phyloP scores from a whole-genome alignment of 1,140 invertebrate species.

The Gonatopus flavifemur region DNA sequence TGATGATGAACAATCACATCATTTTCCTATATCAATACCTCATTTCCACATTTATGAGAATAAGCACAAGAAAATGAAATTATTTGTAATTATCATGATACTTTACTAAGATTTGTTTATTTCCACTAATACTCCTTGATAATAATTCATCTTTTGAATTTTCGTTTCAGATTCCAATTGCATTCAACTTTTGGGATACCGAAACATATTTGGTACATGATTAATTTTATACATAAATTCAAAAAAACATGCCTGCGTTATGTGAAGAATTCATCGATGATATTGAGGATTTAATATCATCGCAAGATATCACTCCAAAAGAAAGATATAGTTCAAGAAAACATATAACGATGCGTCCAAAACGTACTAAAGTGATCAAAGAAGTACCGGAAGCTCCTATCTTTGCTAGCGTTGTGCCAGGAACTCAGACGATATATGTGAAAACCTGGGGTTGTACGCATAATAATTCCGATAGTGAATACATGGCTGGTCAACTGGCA shows the following conservation, averaged over 20 bases:
- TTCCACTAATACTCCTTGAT: too few species aligned
- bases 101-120: too few species aligned
- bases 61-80: too few species aligned
- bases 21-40: too few species aligned
- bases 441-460: slow-evolving; percentile 99
- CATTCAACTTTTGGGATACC: too few species aligned
- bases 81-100: too few species aligned
- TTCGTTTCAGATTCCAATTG: too few species aligned
- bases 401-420: slow-evolving; percentile 65
- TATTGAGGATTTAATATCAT: slow-evolving; percentile 79
- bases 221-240: too few species aligned
- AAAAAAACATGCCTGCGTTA: slow-evolving; percentile 60
- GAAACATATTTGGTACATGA: too few species aligned
- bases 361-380: slow-evolving; percentile 39
- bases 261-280: slow-evolving; percentile 72
- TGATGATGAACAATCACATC: too few species aligned
- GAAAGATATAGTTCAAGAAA: slow-evolving; percentile 71
- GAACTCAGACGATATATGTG: slow-evolving; percentile 88
- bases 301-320: slow-evolving; percentile 75
- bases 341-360: slow-evolving; percentile 66
- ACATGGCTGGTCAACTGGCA: slow-evolving; percentile 94
- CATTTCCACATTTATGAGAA: too few species aligned
- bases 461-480: slow-evolving; percentile 95
- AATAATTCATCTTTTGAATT: too few species aligned
- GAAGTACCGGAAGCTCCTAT: slow-evolving; percentile 22